A percentile compares a stretch with the other conserved stretches of the same genome.
phyloP scores from a whole-genome alignment of 2,113 vertebrate genomes.

The Polypterus bichir region DNA sequence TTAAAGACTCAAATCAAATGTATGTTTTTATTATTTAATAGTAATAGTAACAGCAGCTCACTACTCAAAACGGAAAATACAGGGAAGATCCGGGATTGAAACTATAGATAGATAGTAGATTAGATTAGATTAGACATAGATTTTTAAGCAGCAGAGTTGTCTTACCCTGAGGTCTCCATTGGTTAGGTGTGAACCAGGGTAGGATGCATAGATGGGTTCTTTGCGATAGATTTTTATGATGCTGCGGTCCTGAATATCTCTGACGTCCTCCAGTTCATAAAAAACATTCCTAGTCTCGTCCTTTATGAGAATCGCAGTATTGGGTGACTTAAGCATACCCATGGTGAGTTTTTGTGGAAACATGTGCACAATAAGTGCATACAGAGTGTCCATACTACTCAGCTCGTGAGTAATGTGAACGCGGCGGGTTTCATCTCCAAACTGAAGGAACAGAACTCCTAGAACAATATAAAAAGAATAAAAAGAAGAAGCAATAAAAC shows the following conservation, averaged over 20 bases:
- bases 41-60: too few relatives aligned
- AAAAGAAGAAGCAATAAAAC: neutral
- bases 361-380: constrained; percentile 96
- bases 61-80: too few relatives aligned
- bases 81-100: too few relatives aligned
- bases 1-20: too few relatives aligned
- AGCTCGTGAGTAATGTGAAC: constrained; percentile 97
- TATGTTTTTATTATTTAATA: too few relatives aligned
- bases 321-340: constrained; percentile 93
- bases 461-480: constrained; percentile 11
- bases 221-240: constrained; percentile 97
- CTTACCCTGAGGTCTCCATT: constrained; percentile 94
- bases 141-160: neutral
- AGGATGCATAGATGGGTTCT: constrained; percentile 88
- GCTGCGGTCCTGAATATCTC: constrained; percentile 94
- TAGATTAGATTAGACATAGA: too few relatives aligned
- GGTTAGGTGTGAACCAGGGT: constrained; percentile 81
- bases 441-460: constrained; percentile 96
- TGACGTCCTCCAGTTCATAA: constrained; percentile 93
- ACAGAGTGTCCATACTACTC: constrained; percentile 93
- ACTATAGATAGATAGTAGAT: too few relatives aligned
- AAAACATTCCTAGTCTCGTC: constrained; percentile 93
- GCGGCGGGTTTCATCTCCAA: constrained; percentile 86
- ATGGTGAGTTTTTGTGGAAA: constrained; percentile 97
- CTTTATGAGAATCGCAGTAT: constrained; percentile 96